phyloP scores from a whole-genome alignment of 2,888 invertebrate genomes.

The Napeogenes inachia region DNA sequence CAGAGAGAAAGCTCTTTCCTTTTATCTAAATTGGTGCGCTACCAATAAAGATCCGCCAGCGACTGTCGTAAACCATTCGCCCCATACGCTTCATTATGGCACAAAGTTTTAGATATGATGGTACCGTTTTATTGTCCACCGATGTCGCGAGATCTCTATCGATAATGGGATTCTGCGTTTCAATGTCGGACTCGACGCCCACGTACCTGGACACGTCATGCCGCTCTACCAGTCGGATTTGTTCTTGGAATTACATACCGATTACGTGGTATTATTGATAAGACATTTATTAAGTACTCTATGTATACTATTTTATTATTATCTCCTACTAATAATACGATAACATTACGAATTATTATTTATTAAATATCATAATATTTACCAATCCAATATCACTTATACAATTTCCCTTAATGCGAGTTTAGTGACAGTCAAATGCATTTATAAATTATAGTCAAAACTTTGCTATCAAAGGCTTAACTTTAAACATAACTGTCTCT shows the following conservation, averaged over 20 bases:
- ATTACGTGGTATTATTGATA: too few species aligned
- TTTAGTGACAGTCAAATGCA: constrained; percentile 33
- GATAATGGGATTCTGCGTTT: constrained; percentile 67
- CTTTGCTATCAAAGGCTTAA: constrained; percentile 51
- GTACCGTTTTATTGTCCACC: constrained; percentile 76
- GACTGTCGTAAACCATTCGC: constrained; percentile 76
- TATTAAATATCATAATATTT: too few species aligned
- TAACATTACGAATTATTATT: too few species aligned
- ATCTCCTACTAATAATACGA: too few species aligned
- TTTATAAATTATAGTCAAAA: constrained; percentile 52
- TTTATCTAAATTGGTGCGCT: constrained; percentile 78
- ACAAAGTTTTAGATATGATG: constrained; percentile 77
- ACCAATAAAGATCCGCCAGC: constrained; percentile 76
- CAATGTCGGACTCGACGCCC: constrained; percentile 30
- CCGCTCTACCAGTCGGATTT: not conserved
- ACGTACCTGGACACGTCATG: constrained; percentile 6
- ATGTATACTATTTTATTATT: too few species aligned
- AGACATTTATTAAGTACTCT: too few species aligned
- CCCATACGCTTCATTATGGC: constrained; percentile 78
- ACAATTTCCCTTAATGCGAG: constrained; percentile 27
- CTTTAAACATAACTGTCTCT: constrained; percentile 39
- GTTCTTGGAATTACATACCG: too few species aligned
- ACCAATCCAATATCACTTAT: constrained; percentile 34
- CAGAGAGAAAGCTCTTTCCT: constrained; percentile 75
- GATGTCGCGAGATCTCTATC: constrained; percentile 75